Evolutionary conservation across 2,113 vertebrate genomes (phyloP), one percentile per base, ranked within the genome.

Genomic region (Chascanopsetta lugubris): DNA sequence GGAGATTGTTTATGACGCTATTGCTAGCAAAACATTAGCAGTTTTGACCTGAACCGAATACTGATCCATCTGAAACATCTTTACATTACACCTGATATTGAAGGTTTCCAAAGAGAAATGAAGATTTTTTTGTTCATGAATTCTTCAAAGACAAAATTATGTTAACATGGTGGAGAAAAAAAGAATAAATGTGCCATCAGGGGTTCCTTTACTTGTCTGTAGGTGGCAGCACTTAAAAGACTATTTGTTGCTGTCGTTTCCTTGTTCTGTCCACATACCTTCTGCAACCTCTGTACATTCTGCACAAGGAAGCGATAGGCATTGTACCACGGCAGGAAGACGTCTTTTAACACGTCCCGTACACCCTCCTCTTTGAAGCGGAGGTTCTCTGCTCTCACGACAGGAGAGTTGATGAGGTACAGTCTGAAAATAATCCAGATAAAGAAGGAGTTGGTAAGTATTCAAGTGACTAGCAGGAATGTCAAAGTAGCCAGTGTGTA

Each of bases 321-420:
- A 0, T 99, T 99, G 82, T 98, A 99, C 97, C 97, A 99, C 0
- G 97, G 97, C 73, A 99, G 84, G 80, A 99, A 95, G n/a, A 99
- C 97, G 18, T 99, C 97, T 85, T 99, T 99, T 62, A 99, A 84
- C 58, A 99, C 88, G 1, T 99, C 97, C 21, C 96, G 91, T 11
- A 99, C 97, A 0, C 97, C 97, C 0, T 99, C 97, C 79, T 99
- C 96, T 82, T 98, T 99, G 83, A 99, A 99, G 50, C 96, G 93
- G 69, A 99, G 89, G 72, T 99, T 99, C 77, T 99, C 97, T 48
- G 97, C 96, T 84, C 96, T 92, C 17, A 99, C 97, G 42, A 98
- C 96, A 0, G 97, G 97, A 61, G 97, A 99, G 89, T 99, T 99
- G 82, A 99, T 99, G 69, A 99, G 93, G 66, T 98, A 99, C 25